Evolutionary conservation across 2,888 invertebrate species (phyloP).

Genomic region (Pseudanteris insignis): DNA sequence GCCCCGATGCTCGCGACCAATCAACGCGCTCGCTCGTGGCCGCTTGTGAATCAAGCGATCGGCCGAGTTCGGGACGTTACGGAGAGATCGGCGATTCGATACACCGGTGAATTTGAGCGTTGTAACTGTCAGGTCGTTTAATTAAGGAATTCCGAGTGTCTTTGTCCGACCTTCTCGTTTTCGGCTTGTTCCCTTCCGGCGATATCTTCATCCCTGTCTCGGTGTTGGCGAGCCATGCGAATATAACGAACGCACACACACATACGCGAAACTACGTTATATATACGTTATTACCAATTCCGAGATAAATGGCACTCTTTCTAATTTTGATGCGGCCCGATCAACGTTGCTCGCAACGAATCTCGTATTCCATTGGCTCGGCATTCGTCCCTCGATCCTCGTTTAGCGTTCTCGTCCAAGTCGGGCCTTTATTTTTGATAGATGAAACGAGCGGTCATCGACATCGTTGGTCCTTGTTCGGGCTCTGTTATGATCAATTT

Average conservation of each 20-base stretch:
- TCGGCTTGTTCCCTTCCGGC: constrained; percentile 10
- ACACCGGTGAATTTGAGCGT: constrained; percentile 52
- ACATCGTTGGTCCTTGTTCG: no score
- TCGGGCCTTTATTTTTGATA: no score
- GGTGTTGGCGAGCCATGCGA: constrained; percentile 13
- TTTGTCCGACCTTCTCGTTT: constrained; percentile 6
- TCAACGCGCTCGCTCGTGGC: constrained; percentile 2
- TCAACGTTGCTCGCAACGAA: constrained; percentile 11
- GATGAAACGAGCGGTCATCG: no score
- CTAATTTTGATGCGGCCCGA: constrained; percentile 20
- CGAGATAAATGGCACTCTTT: constrained; percentile 34
- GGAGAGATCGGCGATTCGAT: constrained; percentile 49
- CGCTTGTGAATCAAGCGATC: constrained; percentile 33
- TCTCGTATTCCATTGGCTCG: no score
- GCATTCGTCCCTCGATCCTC: no score
- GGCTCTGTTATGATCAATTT: no score
- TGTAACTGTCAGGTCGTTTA: constrained; percentile 63
- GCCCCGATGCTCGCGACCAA: constrained; percentile 39
- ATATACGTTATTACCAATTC: constrained; percentile 30
- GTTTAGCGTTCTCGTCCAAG: no score
- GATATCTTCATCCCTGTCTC: constrained; percentile 1
- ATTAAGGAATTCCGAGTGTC: constrained; percentile 58
- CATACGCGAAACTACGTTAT: constrained; percentile 29
- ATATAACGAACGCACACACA: no score
- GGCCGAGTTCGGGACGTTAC: constrained; percentile 25